Evolutionary conservation across 2,113 vertebrate genomes (phyloP), one percentile per base, ranked within the genome.

Genomic region (Prietella phreatophila): DNA sequence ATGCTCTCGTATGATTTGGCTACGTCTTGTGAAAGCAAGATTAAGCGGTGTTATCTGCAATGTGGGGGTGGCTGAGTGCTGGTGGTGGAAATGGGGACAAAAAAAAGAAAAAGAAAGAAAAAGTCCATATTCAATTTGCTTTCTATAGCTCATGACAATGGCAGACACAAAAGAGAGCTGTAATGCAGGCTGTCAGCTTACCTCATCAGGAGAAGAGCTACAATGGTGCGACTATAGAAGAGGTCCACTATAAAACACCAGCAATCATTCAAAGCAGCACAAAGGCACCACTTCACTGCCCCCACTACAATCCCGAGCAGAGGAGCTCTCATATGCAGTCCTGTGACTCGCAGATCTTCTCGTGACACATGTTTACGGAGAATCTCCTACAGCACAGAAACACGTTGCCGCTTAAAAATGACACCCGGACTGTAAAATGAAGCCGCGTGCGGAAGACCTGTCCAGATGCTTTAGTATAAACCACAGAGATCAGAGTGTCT

Each of bases 21-120:
- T 36, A 73, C 27, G 75, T 94, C 93, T 95, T 92, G 91, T 90
- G 89, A 89, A 91, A 92, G 94, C 91, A 91, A 94, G 93, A 94
- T 93, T 93, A 94, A 91, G 92, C 91, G 91, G 92, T 90, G 92
- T 93, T 94, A 94, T 94, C 94, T 95, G 93, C 93, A 93, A 93
- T 89, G 92, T 90, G 92, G 83, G 83, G 67, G 67, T 39, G 19
- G 17, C 9, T 58, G 55, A 39, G 55, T 81, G 78, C 53, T 58
- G 14, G 17, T 55, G 25, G n/a, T 7, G 5, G 5, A 50, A 30
- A 10, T 13, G 78, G 14, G 25, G 47, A 2, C 1, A 4, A 42
- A 42, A 42, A 42, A 42, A 42, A 42, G 5, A 42, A 42, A 42
- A 42, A 4, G 4, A 39, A 39, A 4, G 4, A 39, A 39, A 39